phyloP scores from a whole-genome alignment of 92 coral and sea anemone genomes.

The Parazoanthus atlanticus region DNA sequence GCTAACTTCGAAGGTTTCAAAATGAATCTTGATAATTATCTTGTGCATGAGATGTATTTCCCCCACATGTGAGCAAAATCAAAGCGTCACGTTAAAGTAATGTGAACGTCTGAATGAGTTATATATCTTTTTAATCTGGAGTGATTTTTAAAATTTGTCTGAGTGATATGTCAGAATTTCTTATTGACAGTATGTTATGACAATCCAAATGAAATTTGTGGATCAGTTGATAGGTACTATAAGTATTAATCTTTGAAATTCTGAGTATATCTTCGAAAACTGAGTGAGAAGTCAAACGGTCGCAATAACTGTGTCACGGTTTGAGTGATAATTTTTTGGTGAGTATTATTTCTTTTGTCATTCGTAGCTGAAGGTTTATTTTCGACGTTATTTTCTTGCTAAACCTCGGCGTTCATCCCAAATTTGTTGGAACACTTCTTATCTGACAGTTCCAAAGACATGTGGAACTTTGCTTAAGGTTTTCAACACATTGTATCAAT shows the following conservation, averaged over 20 bases:
- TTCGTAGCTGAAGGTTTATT: too few relatives aligned
- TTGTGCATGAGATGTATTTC: background rate
- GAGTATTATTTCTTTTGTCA: background rate
- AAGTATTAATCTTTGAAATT: constrained; percentile 5
- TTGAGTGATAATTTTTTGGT: background rate
- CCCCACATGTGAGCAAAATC: background rate
- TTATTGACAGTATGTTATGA: constrained; percentile 1
- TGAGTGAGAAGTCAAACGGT: background rate
- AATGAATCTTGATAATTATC: background rate
- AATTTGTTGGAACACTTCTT: background rate
- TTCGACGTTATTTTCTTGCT: background rate
- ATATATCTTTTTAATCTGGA: constrained; percentile 11
- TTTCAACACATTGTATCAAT: background rate
- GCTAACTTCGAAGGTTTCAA: too few relatives aligned
- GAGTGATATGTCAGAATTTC: constrained; percentile 2
- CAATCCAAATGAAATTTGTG: background rate
- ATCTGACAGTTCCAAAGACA: background rate
- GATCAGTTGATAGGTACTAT: background rate
- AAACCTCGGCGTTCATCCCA: background rate
- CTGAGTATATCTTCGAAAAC: background rate
- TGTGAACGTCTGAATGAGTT: background rate
- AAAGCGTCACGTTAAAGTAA: too few relatives aligned
- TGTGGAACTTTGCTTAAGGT: background rate
- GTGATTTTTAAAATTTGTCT: background rate
- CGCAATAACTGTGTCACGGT: background rate